Evolutionary conservation across 2,888 invertebrate species (phyloP).

Genomic region (Acanthosepion lycidas): DNA sequence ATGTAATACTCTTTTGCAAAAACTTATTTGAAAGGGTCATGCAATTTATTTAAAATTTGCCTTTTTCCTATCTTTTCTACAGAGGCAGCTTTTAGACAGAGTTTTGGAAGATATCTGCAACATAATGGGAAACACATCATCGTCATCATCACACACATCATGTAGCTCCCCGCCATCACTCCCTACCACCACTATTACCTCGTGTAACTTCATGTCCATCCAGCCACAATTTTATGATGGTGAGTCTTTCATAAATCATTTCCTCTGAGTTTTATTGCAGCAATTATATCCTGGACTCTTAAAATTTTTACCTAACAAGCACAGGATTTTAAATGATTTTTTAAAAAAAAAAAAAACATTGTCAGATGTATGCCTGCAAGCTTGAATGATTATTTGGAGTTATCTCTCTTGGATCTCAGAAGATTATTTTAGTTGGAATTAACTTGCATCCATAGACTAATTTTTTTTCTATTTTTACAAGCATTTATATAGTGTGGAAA

Average conservation of each 20-base stretch:
- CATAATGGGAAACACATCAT: constrained; percentile 51
- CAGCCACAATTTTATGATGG: constrained; percentile 64
- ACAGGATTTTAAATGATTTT: neutral
- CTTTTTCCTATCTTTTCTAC: constrained; percentile 49
- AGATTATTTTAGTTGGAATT: too few relatives aligned
- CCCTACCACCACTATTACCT: constrained; percentile 57
- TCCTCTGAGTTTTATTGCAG: neutral
- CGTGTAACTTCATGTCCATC: constrained; percentile 70
- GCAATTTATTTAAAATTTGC: neutral
- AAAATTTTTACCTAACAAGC: neutral
- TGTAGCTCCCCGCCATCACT: constrained; percentile 51
- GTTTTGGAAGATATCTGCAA: constrained; percentile 59
- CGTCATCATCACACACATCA: constrained; percentile 46
- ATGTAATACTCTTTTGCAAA: neutral
- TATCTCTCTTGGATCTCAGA: too few relatives aligned
- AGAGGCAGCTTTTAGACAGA: constrained; percentile 57
- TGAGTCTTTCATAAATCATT: constrained; percentile 51
- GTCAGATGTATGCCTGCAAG: too few relatives aligned
- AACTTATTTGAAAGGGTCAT: neutral
- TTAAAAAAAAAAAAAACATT: too few relatives aligned
- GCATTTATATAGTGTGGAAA: too few relatives aligned
- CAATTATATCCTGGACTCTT: neutral
- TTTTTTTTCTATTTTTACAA: too few relatives aligned
- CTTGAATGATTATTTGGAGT: too few relatives aligned
- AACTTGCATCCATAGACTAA: too few relatives aligned